Conservation (phyloP, 2,888 invertebrate genomes). For the Escarpia spicata region DNA sequence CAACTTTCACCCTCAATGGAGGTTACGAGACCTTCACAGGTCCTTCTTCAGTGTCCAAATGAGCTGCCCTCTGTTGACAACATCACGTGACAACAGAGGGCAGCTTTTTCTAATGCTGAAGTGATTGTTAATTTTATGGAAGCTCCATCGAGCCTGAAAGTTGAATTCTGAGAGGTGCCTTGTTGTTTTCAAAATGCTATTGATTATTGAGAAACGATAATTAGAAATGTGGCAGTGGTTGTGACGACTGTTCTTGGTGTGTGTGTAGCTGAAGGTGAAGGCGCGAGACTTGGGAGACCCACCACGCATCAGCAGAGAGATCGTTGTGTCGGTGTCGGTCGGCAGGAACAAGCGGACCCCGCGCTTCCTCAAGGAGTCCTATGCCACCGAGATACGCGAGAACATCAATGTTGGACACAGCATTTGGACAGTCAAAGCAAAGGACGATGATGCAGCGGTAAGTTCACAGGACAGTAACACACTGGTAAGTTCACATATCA, state of each 20-base stretch:
- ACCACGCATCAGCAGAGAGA: conserved; percentile 34
- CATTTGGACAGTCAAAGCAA: conserved; percentile 48
- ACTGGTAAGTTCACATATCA: conserved; percentile 29
- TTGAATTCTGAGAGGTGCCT: too few species aligned
- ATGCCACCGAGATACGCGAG: conserved; percentile 49
- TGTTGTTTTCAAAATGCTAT: too few species aligned
- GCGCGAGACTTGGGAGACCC: neutral
- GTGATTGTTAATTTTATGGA: too few species aligned
- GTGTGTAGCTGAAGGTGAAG: neutral
- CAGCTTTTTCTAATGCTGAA: too few species aligned
- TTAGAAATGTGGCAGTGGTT: too few species aligned
- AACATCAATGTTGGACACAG: conserved; percentile 45
- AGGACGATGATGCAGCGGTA: conserved; percentile 36
- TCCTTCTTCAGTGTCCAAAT: too few species aligned
- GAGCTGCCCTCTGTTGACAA: too few species aligned
- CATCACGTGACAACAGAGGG: too few species aligned
- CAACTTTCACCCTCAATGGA: too few species aligned
- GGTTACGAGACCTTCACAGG: too few species aligned
- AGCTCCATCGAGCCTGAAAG: too few species aligned
- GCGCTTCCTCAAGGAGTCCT: conserved; percentile 42
- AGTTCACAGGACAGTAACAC: conserved; percentile 34
- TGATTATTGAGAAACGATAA: too few species aligned
- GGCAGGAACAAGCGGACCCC: conserved; percentile 53
- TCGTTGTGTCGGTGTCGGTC: conserved; percentile 54
- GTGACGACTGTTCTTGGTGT: neutral